These are phyloP conservation scores for Chrysomela aeneicollis DNA, from an alignment of 2,888 invertebrate genomes.

Conservation along the genomic window DNA sequence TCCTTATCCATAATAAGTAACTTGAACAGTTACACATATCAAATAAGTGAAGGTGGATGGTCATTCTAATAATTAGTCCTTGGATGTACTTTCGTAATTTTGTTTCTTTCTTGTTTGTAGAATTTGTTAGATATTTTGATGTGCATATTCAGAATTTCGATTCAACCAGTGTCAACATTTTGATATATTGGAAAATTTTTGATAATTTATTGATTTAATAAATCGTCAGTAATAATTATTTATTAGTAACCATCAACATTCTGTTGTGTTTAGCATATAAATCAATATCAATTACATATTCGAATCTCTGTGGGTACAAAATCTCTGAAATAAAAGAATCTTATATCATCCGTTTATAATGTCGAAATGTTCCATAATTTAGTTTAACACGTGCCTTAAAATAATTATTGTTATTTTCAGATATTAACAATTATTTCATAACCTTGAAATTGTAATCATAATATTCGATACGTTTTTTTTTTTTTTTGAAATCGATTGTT, in stretches of 20 bases:
- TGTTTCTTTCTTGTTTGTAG: conserved; percentile 30
- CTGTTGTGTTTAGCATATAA: too few species aligned
- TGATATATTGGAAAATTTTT: not conserved
- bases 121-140: conserved; percentile 38
- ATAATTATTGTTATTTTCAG: not conserved
- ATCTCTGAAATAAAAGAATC: too few species aligned
- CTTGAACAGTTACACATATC: conserved; percentile 47
- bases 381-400: conserved; percentile 45
- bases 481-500: too few species aligned
- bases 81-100: conserved; percentile 29
- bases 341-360: too few species aligned
- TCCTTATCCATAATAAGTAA: conserved; percentile 16
- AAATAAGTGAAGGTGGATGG: conserved; percentile 48
- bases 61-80: conserved; percentile 35
- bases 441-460: too few species aligned
- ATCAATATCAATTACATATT: too few species aligned
- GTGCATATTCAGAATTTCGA: conserved; percentile 10
- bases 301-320: too few species aligned
- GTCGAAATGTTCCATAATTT: conserved; percentile 22
- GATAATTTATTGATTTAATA: too few species aligned
- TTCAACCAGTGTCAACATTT: not conserved
- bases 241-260: too few species aligned
- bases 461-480: too few species aligned
- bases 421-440: not conserved
- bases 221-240: too few species aligned